Base-by-base conservation (phyloP, 2,113 vertebrate species). In the Todiramphus chloris region DNA sequence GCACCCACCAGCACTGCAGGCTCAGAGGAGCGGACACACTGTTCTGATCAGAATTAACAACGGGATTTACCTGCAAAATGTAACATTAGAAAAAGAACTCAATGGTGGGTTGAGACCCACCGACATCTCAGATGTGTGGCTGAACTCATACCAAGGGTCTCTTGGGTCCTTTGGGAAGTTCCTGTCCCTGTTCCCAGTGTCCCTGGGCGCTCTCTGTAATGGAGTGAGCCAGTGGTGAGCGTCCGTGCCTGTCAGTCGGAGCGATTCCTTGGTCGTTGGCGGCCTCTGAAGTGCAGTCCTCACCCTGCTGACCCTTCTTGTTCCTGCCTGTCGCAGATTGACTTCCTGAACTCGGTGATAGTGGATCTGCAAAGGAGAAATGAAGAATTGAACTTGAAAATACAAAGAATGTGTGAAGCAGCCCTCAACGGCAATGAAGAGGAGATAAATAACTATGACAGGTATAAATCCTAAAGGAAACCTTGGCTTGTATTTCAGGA, bases 261-360 rank as follows among this genome's bases (percentile, higher is more conserved):
- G 58, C 23, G 43, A 2, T 9, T 41, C 39, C 18, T 31, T 35
- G 63, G 37, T 8, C 31, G 1, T 19, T 62, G 0, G 5, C 9
- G 37, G 48, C 62, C 53, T 59, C 43, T 46, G n/a, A n/a, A 18
- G 16, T 2, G 7, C 8, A 3, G 7, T 20, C n/a, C 58, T 35
- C 74, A 39, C 9, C 17, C 23, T 51, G 55, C 89, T 56, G 31
- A 79, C 23, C 55, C 9, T 44, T 56, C 85, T 41, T 90, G 28
- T 63, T 76, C 87, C 84, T 46, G 8, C 31, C 89, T 68, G 3
- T 74, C 64, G 31, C 48, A 99, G 99, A 99, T 99, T 83, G 99
- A 99, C 76, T 99, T 99, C 98, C 98, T 99, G 76, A 99, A 99
- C 84, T 99, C 99, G 0, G 99, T 99, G 87, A 99, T 99, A 35